phyloP scores from a whole-genome alignment of 2,888 invertebrate genomes.

The Tetramorium bicarinatum region DNA sequence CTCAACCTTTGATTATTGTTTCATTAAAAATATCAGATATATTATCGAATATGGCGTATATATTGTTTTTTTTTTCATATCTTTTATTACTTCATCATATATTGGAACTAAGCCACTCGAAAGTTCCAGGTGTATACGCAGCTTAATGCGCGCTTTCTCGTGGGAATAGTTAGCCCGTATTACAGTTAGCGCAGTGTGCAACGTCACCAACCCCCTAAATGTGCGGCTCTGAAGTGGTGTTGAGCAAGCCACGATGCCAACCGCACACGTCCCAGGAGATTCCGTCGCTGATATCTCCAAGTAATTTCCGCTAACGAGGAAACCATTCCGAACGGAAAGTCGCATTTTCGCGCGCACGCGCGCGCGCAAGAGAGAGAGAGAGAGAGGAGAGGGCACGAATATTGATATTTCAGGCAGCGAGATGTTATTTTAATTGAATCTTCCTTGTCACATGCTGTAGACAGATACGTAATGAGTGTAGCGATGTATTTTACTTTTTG shows the following conservation, averaged over 20 bases:
- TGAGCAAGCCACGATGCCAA: conserved; percentile 45
- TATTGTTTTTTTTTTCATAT: too few species aligned
- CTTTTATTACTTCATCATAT: background rate
- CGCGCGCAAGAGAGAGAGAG: background rate
- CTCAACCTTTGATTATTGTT: background rate
- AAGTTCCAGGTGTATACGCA: conserved; percentile 29
- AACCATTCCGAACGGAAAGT: conserved; percentile 54
- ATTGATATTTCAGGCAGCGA: conserved; percentile 29
- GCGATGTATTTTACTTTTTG: conserved; percentile 6
- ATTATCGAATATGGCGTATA: background rate
- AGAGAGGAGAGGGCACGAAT: background rate
- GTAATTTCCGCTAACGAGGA: conserved; percentile 57
- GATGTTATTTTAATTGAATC: conserved; percentile 48
- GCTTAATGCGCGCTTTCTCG: conserved; percentile 16
- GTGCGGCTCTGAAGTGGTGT: conserved; percentile 54
- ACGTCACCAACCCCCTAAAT: conserved; percentile 48
- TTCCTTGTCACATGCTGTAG: conserved; percentile 9
- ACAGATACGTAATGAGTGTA: conserved; percentile 7
- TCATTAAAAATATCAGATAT: background rate
- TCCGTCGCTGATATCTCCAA: conserved; percentile 52
- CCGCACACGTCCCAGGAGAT: conserved; percentile 52
- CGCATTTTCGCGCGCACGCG: conserved; percentile 22
- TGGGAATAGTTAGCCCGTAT: conserved; percentile 54
- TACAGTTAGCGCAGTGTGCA: conserved; percentile 51
- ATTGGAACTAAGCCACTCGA: background rate